Base-by-base conservation (phyloP, 2,888 invertebrate genomes). In the Abscondita cerata region DNA sequence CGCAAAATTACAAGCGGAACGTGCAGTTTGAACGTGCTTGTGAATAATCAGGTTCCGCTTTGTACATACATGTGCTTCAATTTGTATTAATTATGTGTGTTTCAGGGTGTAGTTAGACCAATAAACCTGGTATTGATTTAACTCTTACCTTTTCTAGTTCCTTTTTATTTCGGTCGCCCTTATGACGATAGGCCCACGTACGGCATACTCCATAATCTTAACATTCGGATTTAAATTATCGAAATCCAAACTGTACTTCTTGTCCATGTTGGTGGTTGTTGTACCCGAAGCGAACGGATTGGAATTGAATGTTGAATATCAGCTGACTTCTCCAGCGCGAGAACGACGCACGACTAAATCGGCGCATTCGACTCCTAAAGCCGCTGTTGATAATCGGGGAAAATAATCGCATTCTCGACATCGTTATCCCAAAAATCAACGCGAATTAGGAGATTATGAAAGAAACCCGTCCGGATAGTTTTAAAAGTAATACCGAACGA, bases 161-260 rank as follows among this genome's bases (percentile, higher is more conserved):
- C 79, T 94, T 93, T 81, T 97, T n/a, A 99, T 92, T 82, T 96
- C 94, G 0, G 88, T 88, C 44, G 99, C 98, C 61, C 98, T 85
- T 57, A 91, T 91, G 51, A 98, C 96, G 62, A 99, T 86, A 0
- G 98, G 98, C 0, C 99, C 99, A 67, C 98, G 87, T 9, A 99
- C 98, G 1, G 98, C 98, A 82, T 99, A 99, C 81, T 99, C 95
- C 92, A 99, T 90, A 64, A 87, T 85, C 71, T 92, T 89, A 52
- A 98, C 89, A 78, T 93, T 88, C 1, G 95, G 95, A 80, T 97
- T 99, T 70, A 99, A 87, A 76, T 89, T 95, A 2, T 93, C 90
- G 72, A 93, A 73, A 57, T 72, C 75, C 36, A 62, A 34, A 38
- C 31, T 13, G 9, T 19, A 25, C 20, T 52, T 46, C 33, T 81